A percentile compares a stretch with the other conserved stretches of the same genome.
These are phyloP conservation scores for Aphodius granarius DNA, from an alignment of 2,888 invertebrate genomes.

Conservation along the genomic window DNA sequence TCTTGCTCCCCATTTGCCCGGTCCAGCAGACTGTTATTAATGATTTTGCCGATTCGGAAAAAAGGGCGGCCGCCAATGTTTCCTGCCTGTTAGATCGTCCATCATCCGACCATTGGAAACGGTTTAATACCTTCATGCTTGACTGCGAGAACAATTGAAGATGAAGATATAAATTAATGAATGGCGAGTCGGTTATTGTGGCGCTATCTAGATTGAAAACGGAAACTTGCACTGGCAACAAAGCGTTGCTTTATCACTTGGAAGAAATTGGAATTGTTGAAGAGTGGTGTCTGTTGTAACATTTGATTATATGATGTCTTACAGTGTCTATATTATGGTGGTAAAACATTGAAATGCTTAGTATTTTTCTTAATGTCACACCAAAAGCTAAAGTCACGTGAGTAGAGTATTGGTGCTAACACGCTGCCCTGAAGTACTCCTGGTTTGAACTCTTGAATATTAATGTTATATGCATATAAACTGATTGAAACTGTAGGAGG, in stretches of 20 bases:
- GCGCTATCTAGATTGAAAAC: constrained; percentile 8
- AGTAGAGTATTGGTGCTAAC: too few relatives aligned
- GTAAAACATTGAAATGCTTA: too few relatives aligned
- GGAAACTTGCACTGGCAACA: neutral
- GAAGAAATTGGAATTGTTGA: neutral
- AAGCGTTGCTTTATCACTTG: neutral
- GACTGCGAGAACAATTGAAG: constrained; percentile 18
- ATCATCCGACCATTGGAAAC: constrained; percentile 20
- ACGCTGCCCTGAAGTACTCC: too few relatives aligned
- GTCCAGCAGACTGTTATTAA: constrained; percentile 19
- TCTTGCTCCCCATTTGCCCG: constrained; percentile 6
- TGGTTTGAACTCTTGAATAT: too few relatives aligned
- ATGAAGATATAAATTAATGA: constrained; percentile 19
- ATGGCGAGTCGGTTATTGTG: constrained; percentile 8
- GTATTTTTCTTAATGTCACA: too few relatives aligned
- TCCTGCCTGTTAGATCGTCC: constrained; percentile 15
- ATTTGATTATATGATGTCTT: neutral
- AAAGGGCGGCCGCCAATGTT: constrained; percentile 17
- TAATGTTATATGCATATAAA: too few relatives aligned
- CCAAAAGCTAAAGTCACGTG: too few relatives aligned
- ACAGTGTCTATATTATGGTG: too few relatives aligned
- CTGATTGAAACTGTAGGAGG: too few relatives aligned
- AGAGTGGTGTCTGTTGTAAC: neutral
- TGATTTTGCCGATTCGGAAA: constrained; percentile 22
- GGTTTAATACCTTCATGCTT: constrained; percentile 14